Conservation (phyloP, 2,888 invertebrate species). For the Epirrhoe alternata region DNA sequence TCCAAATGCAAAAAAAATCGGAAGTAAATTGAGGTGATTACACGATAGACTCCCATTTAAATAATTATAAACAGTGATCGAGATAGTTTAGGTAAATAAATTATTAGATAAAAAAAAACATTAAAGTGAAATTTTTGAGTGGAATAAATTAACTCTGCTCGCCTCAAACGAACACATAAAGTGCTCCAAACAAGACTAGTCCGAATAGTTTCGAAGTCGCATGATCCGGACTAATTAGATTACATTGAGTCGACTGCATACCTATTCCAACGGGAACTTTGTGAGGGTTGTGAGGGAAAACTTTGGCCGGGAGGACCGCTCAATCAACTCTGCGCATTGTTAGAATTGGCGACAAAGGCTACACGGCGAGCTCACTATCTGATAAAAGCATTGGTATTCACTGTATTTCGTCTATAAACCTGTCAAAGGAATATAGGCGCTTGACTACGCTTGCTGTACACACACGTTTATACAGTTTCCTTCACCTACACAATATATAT, state of each 20-base stretch:
- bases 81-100: too few species aligned
- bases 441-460: too few species aligned
- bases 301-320: constrained; percentile 33
- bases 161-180: neutral
- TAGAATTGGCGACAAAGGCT: constrained; percentile 29
- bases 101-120: too few species aligned
- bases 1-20: too few species aligned
- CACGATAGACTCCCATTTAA: too few species aligned
- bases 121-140: too few species aligned
- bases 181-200: constrained; percentile 17
- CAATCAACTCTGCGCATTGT: constrained; percentile 31
- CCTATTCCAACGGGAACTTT: constrained; percentile 15
- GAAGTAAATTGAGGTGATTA: too few species aligned
- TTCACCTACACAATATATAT: too few species aligned
- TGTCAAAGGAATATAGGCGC: too few species aligned
- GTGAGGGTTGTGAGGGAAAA: constrained; percentile 24
- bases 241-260: constrained; percentile 25
- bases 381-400: neutral
- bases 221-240: constrained; percentile 33
- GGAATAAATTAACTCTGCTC: too few species aligned
- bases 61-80: too few species aligned
- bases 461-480: too few species aligned
- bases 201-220: constrained; percentile 29
- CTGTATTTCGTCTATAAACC: neutral
- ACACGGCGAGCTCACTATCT: constrained; percentile 6